Base-by-base conservation (phyloP, 2,113 vertebrate species). In the Theropithecus gelada region DNA sequence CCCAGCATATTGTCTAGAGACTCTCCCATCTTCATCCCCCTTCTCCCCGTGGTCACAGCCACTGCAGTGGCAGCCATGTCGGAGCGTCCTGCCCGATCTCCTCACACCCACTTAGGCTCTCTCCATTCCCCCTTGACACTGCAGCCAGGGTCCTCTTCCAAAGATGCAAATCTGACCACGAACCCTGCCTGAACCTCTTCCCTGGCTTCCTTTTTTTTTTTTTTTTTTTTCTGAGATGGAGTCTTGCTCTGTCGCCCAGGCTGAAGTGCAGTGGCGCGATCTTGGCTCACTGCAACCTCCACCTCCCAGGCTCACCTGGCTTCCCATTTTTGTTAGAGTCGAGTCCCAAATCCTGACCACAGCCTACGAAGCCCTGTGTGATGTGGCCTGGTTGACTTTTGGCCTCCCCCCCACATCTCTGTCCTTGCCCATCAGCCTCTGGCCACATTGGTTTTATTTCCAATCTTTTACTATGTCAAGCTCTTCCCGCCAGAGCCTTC, bases 91-190 rank as follows among this genome's bases (percentile, higher is more conserved):
- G 45, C 50, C 48, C 43, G 55, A 32, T 80, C 52, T 86, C 80
- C 45, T 70, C 84, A 55, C 18, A 22, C 35, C 38, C 57, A 27
- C 61, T 18, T 12, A 5, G 16, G 43, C 38, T 68, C 55, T 32
- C 75, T 90, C 52, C 32, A 3, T 20, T 84, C 35, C 25, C 61
- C 66, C 75, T 89, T 14, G 50, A 84, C 66, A 9, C 35, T 52
- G 48, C 6, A 27, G 52, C 40, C 25, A 27, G 38, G 16, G 32
- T 27, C 38, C n/a, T 88, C 66, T 68, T 82, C 72, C 57, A 73
- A 30, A 93, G 32, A 94, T 88, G 92, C 95, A 96, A 84, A 96
- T 94, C 61, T 93, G 90, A 76, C 52, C 61, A 45, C 0, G 4
- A 32, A 38, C 89, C 40, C 48, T 9, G 32, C 73, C 35, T 30